Base-by-base conservation (phyloP, 2,888 invertebrate genomes). In the Pharmacophagus antenor region DNA sequence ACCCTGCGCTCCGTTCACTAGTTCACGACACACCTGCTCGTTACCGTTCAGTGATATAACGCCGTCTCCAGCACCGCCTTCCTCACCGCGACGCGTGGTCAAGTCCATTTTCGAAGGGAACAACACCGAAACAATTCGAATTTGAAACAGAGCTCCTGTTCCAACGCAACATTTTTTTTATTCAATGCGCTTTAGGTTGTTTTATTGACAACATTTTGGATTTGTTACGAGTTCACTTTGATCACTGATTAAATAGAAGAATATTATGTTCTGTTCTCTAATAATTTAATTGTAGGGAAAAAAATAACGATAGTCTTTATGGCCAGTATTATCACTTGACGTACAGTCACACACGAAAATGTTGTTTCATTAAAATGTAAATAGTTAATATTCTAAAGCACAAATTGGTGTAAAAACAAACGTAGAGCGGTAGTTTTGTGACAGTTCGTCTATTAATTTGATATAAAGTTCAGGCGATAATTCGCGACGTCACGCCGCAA, bases 81-180 rank as follows among this genome's bases (percentile, higher is more conserved):
- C 71, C 46, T 85, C 87, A 67, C 79, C 82, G 46, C 89, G 83
- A 63, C 90, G 87, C 64, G 88, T 90, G 22, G 89, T 88, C 80
- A 90, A 79, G 85, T 90, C 90, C 90, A 90, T 90, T 72, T 84
- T 85, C 74, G 67, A 74, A 68, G 69, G 61, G 65, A 56, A 61
- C 51, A 62, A 62, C 67, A 67, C 65, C 67, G 44, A 51, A 46
- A 49, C 61, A 63, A 58, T 66, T 66, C 52, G 56, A 62, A 61
- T 63, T 61, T 61, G 57, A 66, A 58, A 56, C 58, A 60, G 62
- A 64, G 49, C 60, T 63, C 62, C 54, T 61, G n/a, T 48, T 58
- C 55, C n/a, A 46, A 53, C 56, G 55, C 58, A 56, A 58, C 70
- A 71, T 72, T 68, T 70, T 70, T 71, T 65, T 22, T n/a, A n/a